Conservation (phyloP, 1,140 invertebrate genomes). For the Leptinotarsa defecta region DNA sequence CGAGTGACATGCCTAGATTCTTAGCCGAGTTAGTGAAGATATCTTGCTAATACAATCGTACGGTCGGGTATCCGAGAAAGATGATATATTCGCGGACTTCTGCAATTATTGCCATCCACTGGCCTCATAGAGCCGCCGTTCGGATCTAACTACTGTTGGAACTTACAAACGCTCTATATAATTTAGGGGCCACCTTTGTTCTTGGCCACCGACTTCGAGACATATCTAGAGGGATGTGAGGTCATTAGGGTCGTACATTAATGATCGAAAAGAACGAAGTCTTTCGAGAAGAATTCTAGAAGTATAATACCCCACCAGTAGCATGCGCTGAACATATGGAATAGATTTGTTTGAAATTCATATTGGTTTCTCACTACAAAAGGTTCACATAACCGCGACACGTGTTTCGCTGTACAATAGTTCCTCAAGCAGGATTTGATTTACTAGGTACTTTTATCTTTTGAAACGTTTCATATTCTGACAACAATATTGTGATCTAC, state of each 20-base stretch:
- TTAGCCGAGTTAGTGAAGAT: constrained; percentile 52
- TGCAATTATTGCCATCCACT: constrained; percentile 50
- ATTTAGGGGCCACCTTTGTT: constrained; percentile 25
- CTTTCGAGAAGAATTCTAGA: no score
- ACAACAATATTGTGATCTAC: no score
- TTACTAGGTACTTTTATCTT: no score
- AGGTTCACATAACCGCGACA: no score
- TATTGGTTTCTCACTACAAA: no score
- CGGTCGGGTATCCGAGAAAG: constrained; percentile 34
- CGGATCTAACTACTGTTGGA: constrained; percentile 30
- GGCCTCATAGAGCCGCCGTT: constrained; percentile 31
- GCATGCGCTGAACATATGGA: no score
- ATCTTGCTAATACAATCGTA: constrained; percentile 49
- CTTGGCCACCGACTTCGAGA: background rate
- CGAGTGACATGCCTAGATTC: constrained; percentile 48
- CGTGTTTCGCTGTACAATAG: no score
- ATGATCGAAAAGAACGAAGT: no score
- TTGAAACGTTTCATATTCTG: no score
- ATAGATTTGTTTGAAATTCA: no score
- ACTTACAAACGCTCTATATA: constrained; percentile 24
- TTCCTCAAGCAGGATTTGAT: no score
- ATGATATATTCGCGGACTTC: constrained; percentile 51
- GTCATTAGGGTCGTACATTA: background rate
- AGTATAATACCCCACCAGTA: no score
- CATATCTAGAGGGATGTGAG: background rate